Conservation (phyloP, 35 echinoderm and acorn worm species). For the Patiria miniata region DNA sequence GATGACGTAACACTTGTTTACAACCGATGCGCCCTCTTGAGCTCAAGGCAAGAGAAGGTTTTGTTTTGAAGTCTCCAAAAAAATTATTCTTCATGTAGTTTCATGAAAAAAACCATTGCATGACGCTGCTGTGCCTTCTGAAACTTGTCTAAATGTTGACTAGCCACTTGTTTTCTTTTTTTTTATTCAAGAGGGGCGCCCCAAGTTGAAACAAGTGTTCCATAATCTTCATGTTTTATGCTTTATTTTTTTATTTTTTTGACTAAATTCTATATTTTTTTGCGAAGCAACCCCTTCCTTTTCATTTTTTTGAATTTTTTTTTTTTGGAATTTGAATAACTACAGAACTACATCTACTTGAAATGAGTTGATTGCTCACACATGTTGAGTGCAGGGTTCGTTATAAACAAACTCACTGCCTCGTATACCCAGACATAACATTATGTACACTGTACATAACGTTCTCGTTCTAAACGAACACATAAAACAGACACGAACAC, state of each 20-base stretch:
- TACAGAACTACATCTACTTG: background rate
- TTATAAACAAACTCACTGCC: background rate
- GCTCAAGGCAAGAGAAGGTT: background rate
- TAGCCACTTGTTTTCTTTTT: background rate
- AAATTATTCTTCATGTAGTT: too few species aligned
- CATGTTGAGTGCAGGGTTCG: background rate
- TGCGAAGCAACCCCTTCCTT: too few species aligned
- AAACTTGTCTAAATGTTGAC: too few species aligned
- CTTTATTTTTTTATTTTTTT: background rate
- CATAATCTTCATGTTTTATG: background rate
- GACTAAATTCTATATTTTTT: background rate
- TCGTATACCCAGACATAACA: background rate
- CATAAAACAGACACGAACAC: too few species aligned
- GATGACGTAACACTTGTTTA: background rate
- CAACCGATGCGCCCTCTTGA: background rate
- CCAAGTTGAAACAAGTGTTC: too few species aligned
- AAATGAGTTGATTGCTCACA: conserved; percentile 19
- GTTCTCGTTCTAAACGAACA: too few species aligned
- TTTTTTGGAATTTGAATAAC: too few species aligned
- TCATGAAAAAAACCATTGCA: too few species aligned
- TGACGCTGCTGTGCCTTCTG: too few species aligned
- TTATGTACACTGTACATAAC: background rate
- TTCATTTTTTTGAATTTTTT: too few species aligned
- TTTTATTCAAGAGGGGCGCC: background rate
- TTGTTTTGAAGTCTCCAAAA: too few species aligned